Evolutionary conservation across 2,113 vertebrate genomes (phyloP).

Genomic region (Bagarius yarrelli): DNA sequence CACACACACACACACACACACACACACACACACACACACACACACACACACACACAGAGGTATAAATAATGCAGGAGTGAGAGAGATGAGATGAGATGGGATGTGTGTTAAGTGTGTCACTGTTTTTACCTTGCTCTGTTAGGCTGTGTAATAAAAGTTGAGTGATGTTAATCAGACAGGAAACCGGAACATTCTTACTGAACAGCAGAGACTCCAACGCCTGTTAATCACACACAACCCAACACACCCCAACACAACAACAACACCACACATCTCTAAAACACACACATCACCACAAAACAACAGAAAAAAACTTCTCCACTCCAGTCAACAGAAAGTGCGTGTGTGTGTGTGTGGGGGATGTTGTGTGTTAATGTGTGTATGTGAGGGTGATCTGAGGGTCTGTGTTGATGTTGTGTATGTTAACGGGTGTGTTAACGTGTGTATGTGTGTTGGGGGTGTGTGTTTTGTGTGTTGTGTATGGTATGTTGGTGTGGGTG

Average conservation of each 20-base stretch:
- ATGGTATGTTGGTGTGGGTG: too few relatives aligned
- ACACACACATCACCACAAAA: too few relatives aligned
- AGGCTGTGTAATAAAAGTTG: slow-evolving; percentile 78
- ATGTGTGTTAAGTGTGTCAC: background rate
- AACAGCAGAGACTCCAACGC: slow-evolving; percentile 88
- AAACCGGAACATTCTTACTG: slow-evolving; percentile 79
- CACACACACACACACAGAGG: background rate
- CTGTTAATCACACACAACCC: slow-evolving; percentile 64
- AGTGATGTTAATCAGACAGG: slow-evolving; percentile 81
- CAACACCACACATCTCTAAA: too few relatives aligned
- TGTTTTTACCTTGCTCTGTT: slow-evolving; percentile 79
- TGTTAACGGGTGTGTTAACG: slow-evolving; percentile 23
- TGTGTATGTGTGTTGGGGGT: too few relatives aligned
- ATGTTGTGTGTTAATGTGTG: slow-evolving; percentile 2
- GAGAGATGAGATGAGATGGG: background rate
- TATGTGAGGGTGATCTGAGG: slow-evolving; percentile 23
- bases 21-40: slow-evolving; percentile 14
- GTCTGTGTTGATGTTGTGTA: too few relatives aligned
- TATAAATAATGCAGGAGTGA: background rate
- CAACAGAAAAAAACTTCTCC: too few relatives aligned
- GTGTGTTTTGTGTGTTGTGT: too few relatives aligned
- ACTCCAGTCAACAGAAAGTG: too few relatives aligned
- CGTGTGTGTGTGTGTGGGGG: slow-evolving; percentile 44
- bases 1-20: slow-evolving; percentile 28
- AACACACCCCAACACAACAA: too few relatives aligned